Evolutionary conservation across 2,797 vertebrate genomes (phyloP).

Genomic region (Cyclopterus lumpus): DNA sequence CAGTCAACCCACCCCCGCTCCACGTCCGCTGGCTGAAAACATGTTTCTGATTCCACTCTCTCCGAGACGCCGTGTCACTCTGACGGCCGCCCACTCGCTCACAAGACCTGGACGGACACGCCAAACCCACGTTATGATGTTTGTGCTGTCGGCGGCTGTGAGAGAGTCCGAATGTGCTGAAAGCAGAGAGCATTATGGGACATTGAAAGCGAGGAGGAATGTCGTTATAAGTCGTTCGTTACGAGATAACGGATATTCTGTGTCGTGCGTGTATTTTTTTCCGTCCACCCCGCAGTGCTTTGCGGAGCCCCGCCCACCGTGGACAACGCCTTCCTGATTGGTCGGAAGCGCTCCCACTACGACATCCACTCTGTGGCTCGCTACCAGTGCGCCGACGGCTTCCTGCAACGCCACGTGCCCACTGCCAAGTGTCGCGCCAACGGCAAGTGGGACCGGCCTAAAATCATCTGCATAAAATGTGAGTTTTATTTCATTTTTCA

Average conservation of each 20-base stretch:
- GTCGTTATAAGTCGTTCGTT: too few relatives aligned
- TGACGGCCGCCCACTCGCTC: slow-evolving; percentile 54
- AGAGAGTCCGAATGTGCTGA: too few relatives aligned
- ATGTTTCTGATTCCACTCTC: slow-evolving; percentile 45
- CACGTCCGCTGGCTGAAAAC: slow-evolving; percentile 49
- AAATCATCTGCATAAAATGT: slow-evolving; percentile 96
- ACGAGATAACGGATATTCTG: background rate
- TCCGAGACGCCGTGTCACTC: slow-evolving; percentile 31
- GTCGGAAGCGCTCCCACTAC: slow-evolving; percentile 90
- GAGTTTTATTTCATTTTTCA: slow-evolving; percentile 72
- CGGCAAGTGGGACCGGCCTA: slow-evolving; percentile 95
- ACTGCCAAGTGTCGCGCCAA: slow-evolving; percentile 91
- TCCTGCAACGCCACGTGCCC: slow-evolving; percentile 91
- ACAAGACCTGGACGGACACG: slow-evolving; percentile 27
- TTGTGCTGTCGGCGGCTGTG: too few relatives aligned
- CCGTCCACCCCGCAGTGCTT: slow-evolving; percentile 85
- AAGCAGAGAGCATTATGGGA: background rate
- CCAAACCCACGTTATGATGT: slow-evolving; percentile 42
- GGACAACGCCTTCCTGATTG: slow-evolving; percentile 89
- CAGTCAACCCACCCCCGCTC: slow-evolving; percentile 53
- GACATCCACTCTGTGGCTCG: slow-evolving; percentile 92
- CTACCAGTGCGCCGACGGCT: slow-evolving; percentile 93
- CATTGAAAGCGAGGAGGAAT: too few relatives aligned
- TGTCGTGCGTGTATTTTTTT: background rate
- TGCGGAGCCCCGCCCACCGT: slow-evolving; percentile 91